Evolutionary conservation across 2,113 vertebrate species (phyloP).

Genomic region (Lamprotornis superbus): DNA sequence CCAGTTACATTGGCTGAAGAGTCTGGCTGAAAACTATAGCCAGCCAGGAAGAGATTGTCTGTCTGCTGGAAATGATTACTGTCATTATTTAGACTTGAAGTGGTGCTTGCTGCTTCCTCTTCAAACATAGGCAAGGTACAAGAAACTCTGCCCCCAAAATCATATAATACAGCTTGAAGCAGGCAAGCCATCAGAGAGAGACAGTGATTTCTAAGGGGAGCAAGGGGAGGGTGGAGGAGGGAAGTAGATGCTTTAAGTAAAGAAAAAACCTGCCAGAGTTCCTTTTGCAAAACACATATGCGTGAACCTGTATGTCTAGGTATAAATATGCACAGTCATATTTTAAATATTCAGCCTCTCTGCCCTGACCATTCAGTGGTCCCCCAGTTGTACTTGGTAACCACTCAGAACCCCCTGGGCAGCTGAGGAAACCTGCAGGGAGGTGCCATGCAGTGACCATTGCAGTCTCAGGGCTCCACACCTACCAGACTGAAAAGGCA

Average conservation of each 20-base stretch:
- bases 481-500: background rate
- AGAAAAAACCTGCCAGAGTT: background rate
- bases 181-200: background rate
- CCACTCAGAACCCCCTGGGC: background rate
- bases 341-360: background rate
- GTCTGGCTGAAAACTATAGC: background rate
- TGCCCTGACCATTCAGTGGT: background rate
- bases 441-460: background rate
- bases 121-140: background rate
- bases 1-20: constrained; percentile 43
- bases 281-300: background rate
- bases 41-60: constrained; percentile 13
- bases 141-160: background rate
- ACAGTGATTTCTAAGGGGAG: background rate
- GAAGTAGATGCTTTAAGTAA: background rate
- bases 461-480: background rate
- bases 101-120: constrained; percentile 1
- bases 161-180: background rate
- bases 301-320: rapidly evolving
- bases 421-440: background rate
- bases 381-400: background rate
- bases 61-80: constrained; percentile 48
- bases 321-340: background rate
- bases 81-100: constrained; percentile 45
- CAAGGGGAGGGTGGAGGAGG: rapidly evolving